A percentile compares a stretch with the other conserved stretches of the same genome.
Evolutionary conservation across 2,888 invertebrate genomes (phyloP).

Genomic region (Scaptomyza reducta): DNA sequence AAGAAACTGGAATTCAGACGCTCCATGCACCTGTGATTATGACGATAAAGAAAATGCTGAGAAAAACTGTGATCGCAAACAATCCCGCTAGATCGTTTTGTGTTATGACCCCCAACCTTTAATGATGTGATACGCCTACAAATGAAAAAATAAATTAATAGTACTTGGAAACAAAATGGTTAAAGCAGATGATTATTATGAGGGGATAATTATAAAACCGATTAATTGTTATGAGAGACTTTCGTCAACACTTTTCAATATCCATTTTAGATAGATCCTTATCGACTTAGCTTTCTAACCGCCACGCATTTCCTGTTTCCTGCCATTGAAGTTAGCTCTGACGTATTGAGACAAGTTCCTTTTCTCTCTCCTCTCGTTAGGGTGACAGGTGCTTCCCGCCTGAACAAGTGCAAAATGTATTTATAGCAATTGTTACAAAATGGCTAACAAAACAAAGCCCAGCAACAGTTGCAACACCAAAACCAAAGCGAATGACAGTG

Average conservation of each 20-base stretch:
- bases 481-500: slow-evolving; percentile 1
- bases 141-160: slow-evolving; percentile 8
- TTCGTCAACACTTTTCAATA: not conserved
- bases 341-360: slow-evolving; percentile 42
- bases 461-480: slow-evolving; percentile 8
- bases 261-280: not conserved
- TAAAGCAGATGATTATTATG: too few species aligned
- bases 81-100: not conserved
- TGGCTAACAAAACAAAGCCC: slow-evolving; percentile 21
- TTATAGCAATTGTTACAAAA: slow-evolving; percentile 32
- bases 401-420: slow-evolving; percentile 50
- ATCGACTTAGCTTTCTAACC: not conserved
- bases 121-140: slow-evolving; percentile 19
- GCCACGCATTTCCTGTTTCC: not conserved
- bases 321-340: slow-evolving; percentile 21
- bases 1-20: not conserved
- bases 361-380: slow-evolving; percentile 2
- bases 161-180: too few species aligned
- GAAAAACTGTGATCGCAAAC: not conserved
- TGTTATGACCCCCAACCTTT: not conserved
- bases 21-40: not conserved
- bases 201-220: too few species aligned
- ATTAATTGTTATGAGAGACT: slow-evolving; percentile 1
- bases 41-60: fast-evolving
- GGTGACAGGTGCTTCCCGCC: not conserved